phyloP scores from a whole-genome alignment of 64 coral and sea anemone genomes.

The Stichodactyla helianthus region DNA sequence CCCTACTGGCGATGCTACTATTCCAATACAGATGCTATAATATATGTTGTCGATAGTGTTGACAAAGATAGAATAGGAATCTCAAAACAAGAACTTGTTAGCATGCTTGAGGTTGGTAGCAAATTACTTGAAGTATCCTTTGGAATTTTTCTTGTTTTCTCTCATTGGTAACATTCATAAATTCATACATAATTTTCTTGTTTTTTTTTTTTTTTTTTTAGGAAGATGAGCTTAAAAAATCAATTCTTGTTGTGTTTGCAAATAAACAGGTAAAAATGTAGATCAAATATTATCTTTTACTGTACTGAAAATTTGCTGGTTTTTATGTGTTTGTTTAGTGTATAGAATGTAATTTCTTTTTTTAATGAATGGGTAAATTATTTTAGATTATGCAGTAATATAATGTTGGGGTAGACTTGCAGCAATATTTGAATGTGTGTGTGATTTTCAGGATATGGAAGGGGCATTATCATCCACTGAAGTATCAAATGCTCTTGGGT shows the following conservation, averaged over 20 bases:
- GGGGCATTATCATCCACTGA: constrained; percentile 94
- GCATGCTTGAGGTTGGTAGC: constrained; percentile 78
- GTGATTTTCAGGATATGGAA: constrained; percentile 69
- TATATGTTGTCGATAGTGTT: constrained; percentile 96
- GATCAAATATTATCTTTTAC: background rate
- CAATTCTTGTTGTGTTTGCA: constrained; percentile 95
- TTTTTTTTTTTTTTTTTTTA: constrained; percentile 23
- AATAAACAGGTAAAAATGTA: constrained; percentile 83
- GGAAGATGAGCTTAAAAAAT: constrained; percentile 99
- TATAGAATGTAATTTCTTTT: background rate
- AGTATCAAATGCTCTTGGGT: constrained; percentile 87
- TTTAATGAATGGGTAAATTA: too few species aligned
- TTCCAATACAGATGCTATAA: constrained; percentile 97
- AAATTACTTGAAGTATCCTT: too few species aligned
- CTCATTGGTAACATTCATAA: too few species aligned
- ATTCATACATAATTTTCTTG: too few species aligned
- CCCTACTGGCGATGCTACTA: constrained; percentile 99
- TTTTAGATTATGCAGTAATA: too few species aligned
- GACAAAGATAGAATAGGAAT: constrained; percentile 96
- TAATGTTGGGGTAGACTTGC: too few species aligned
- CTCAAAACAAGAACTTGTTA: constrained; percentile 92
- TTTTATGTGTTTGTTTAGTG: too few species aligned
- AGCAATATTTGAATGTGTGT: background rate
- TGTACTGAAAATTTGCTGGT: background rate
- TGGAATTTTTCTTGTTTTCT: too few species aligned